Conservation (phyloP, 2,113 vertebrate genomes). For the Ornithorhynchus anatinus region DNA sequence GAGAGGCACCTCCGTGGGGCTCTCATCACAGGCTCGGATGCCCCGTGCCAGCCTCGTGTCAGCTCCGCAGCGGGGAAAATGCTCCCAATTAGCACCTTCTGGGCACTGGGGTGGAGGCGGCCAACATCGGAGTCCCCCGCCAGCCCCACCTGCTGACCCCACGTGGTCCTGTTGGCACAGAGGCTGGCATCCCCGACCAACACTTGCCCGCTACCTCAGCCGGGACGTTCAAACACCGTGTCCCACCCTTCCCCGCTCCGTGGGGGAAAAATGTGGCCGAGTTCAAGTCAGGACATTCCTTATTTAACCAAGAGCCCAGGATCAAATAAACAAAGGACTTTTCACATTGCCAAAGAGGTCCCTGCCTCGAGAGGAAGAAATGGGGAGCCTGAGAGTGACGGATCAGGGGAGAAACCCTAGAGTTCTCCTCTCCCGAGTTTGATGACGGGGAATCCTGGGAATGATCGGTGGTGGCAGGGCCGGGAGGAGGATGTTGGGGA, state of each 20-base stretch:
- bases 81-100: conserved; percentile 58
- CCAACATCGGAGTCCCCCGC: conserved; percentile 34
- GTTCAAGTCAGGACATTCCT: conserved; percentile 74
- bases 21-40: conserved; percentile 27
- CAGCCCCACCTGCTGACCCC: conserved; percentile 42
- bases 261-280: conserved; percentile 62
- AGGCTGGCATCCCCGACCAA: background rate
- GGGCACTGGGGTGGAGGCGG: conserved; percentile 32
- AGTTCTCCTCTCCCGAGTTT: background rate
- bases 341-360: conserved; percentile 54
- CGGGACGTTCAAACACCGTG: conserved; percentile 53
- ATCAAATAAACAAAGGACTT: conserved; percentile 69
- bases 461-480: too few relatives aligned
- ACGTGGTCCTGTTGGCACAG: conserved; percentile 31
- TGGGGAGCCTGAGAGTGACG: too few relatives aligned
- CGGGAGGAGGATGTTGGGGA: too few relatives aligned
- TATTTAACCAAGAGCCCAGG: conserved; percentile 65
- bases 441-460: too few relatives aligned
- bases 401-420: too few relatives aligned
- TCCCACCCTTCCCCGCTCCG: conserved; percentile 60
- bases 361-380: conserved; percentile 47
- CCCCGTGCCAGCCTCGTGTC: conserved; percentile 46
- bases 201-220: conserved; percentile 36
- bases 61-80: conserved; percentile 43
- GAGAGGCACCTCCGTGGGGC: too few relatives aligned